phyloP scores from a whole-genome alignment of 2,797 vertebrate species.

The Lateolabrax maculatus region DNA sequence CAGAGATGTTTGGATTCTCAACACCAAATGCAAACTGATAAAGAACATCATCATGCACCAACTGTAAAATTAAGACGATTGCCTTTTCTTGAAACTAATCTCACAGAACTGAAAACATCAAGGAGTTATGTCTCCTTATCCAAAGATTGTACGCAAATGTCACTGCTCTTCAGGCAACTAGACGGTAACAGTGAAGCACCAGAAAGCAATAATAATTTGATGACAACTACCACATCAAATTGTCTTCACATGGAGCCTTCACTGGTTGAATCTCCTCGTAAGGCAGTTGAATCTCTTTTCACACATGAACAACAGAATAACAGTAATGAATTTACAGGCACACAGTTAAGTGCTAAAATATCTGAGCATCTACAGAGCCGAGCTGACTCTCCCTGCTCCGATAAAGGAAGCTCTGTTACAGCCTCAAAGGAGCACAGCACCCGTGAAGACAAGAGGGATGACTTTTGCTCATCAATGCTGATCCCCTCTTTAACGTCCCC shows the following conservation, averaged over 20 bases:
- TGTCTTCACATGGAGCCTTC: conserved; percentile 5
- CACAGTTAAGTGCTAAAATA: conserved; percentile 17
- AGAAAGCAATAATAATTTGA: conserved; percentile 4
- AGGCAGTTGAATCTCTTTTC: not conserved
- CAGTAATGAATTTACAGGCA: conserved; percentile 3
- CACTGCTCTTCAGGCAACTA: conserved; percentile 3
- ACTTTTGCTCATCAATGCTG: not conserved
- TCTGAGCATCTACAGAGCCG: conserved; percentile 38
- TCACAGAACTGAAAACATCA: conserved; percentile 26
- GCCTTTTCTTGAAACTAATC: conserved; percentile 45
- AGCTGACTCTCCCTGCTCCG: conserved; percentile 32
- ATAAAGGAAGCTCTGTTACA: conserved; percentile 13
- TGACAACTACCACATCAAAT: not conserved
- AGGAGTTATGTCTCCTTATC: conserved; percentile 4
- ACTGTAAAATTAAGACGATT: conserved; percentile 50
- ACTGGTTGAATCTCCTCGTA: not conserved
- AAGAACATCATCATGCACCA: not conserved
- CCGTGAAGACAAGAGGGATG: not conserved
- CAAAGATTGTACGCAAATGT: conserved; percentile 24
- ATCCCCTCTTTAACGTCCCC: not conserved
- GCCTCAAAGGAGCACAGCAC: conserved; percentile 32
- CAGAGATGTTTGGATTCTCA: conserved; percentile 24
- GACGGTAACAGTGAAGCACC: not conserved
- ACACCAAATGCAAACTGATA: not conserved
- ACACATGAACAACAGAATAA: conserved; percentile 20